A percentile compares a stretch with the other conserved stretches of the same genome.
phyloP scores from a whole-genome alignment of 2,888 invertebrate genomes.

The Acleris sparsana region DNA sequence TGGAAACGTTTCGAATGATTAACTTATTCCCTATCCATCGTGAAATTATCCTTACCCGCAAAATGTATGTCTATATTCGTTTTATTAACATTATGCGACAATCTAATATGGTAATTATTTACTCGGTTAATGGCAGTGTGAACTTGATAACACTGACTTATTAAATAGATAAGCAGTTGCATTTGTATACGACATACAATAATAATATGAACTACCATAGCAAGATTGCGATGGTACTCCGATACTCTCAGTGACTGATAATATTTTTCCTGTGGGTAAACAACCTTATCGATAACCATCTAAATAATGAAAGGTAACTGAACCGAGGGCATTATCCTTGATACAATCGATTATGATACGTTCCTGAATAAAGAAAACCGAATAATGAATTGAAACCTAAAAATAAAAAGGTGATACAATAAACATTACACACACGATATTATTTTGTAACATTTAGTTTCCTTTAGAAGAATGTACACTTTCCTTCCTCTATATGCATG shows the following conservation, averaged over 20 bases:
- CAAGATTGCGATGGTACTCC: not conserved
- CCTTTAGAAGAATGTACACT: no score
- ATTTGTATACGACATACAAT: slow-evolving; percentile 2
- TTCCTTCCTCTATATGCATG: no score
- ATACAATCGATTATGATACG: not conserved
- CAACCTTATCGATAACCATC: slow-evolving; percentile 3
- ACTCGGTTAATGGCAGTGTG: slow-evolving; percentile 5
- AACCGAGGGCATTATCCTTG: not conserved
- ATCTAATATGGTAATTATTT: slow-evolving; percentile 13
- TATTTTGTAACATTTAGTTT: no score
- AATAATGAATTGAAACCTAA: no score
- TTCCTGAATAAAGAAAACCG: no score
- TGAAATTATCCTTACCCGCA: no score
- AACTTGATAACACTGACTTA: slow-evolving; percentile 25
- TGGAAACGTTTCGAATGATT: no score
- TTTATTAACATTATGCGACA: not conserved
- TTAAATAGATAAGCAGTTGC: slow-evolving; percentile 29
- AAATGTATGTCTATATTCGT: no score
- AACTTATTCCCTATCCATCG: no score
- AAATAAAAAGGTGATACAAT: no score
- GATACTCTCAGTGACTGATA: slow-evolving; percentile 12
- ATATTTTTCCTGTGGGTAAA: slow-evolving; percentile 25
- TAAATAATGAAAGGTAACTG: not conserved
- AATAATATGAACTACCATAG: not conserved
- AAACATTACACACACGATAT: no score